Percentiles rank a stretch among this genome's conserved stretches.
Conservation (phyloP, 2,113 vertebrate species). For the Scomber colias region DNA sequence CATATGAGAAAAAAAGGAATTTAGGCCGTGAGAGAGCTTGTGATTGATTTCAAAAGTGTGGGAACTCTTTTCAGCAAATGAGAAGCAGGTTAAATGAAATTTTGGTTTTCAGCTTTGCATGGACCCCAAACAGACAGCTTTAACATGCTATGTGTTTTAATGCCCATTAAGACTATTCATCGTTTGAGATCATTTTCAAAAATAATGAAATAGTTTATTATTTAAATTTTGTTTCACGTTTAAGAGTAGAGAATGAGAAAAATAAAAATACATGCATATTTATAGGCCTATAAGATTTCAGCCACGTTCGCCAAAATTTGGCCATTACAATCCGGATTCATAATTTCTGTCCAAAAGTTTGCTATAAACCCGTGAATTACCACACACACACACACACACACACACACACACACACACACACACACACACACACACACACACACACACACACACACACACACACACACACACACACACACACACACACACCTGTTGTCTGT, state of each 20-base stretch:
- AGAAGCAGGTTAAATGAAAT: neutral
- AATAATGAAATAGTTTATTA: neutral
- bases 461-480: neutral
- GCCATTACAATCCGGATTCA: neutral
- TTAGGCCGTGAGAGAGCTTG: neutral
- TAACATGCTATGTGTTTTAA: neutral
- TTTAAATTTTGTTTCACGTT: neutral
- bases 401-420: too few relatives aligned
- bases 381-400: too few relatives aligned
- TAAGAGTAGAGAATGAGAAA: neutral
- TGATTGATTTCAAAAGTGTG: neutral
- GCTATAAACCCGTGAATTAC: neutral
- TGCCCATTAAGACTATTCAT: neutral
- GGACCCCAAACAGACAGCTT: slow-evolving; percentile 24
- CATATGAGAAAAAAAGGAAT: neutral
- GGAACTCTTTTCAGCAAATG: slow-evolving; percentile 1
- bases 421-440: too few relatives aligned
- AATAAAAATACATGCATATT: neutral
- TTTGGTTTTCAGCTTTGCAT: slow-evolving; percentile 46
- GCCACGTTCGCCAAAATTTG: neutral
- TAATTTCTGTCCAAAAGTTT: neutral
- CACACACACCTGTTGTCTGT: slow-evolving; percentile 58
- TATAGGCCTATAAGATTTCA: neutral
- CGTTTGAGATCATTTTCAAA: neutral
- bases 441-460: neutral